Percentiles rank a stretch among this genome's conserved stretches.
Evolutionary conservation across 2,888 invertebrate species (phyloP).

Genomic region (Pterobdella sp.): DNA sequence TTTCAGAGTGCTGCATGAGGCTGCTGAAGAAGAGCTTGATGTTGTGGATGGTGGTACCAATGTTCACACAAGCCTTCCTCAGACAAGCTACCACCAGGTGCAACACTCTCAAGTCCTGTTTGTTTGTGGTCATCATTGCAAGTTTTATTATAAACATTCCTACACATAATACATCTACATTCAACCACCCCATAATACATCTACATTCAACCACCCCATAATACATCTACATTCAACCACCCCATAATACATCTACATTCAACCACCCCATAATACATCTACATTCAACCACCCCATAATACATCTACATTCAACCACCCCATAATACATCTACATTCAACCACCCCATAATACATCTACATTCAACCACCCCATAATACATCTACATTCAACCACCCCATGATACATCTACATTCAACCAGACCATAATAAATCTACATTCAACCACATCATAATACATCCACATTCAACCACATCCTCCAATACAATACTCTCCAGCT

Average conservation of each 20-base stretch:
- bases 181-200: too few relatives aligned
- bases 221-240: background rate
- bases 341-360: too few relatives aligned
- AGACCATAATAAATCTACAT: background rate
- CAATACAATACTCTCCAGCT: too few relatives aligned
- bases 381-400: background rate
- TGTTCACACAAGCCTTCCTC: background rate
- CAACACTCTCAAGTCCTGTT: constrained; percentile 2
- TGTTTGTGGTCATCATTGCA: background rate
- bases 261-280: background rate
- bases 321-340: background rate
- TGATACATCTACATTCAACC: too few relatives aligned
- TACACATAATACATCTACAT: background rate
- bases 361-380: too few relatives aligned
- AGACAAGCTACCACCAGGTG: background rate
- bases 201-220: too few relatives aligned
- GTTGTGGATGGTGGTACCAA: background rate
- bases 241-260: too few relatives aligned
- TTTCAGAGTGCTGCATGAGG: background rate
- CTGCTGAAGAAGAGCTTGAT: background rate
- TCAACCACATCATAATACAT: too few relatives aligned
- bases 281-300: background rate
- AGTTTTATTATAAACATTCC: too few relatives aligned
- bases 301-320: too few relatives aligned
- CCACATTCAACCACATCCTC: too few relatives aligned